Conservation (phyloP, 2,797 vertebrate genomes). For the Pantherophis alleghaniensis region DNA sequence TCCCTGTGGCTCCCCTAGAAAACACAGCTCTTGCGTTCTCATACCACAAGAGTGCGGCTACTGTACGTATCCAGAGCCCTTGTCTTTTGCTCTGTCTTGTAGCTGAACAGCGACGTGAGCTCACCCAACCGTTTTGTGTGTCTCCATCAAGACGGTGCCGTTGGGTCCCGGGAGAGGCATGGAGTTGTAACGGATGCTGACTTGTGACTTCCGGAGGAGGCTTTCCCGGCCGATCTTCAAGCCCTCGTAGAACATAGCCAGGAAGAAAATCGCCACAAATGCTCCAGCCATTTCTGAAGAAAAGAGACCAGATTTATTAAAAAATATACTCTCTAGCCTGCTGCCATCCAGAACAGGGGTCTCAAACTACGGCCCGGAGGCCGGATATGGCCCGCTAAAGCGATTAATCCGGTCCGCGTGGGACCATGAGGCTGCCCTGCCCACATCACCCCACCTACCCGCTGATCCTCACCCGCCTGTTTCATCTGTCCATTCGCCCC, state of each 20-base stretch:
- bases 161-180: slow-evolving; percentile 95
- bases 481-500: too few species aligned
- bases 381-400: too few species aligned
- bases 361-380: too few species aligned
- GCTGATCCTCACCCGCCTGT: too few species aligned
- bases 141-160: slow-evolving; percentile 94
- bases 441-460: too few species aligned
- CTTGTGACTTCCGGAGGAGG: slow-evolving; percentile 90
- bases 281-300: slow-evolving; percentile 90
- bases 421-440: too few species aligned
- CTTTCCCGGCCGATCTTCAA: slow-evolving; percentile 92
- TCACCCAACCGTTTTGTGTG: slow-evolving; percentile 97
- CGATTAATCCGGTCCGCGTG: too few species aligned
- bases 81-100: background rate
- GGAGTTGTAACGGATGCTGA: slow-evolving; percentile 97
- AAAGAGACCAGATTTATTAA: background rate
- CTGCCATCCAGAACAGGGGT: background rate
- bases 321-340: too few species aligned
- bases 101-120: slow-evolving; percentile 39
- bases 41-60: background rate
- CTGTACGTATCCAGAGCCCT: background rate
- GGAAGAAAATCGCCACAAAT: slow-evolving; percentile 88
- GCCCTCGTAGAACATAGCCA: slow-evolving; percentile 93
- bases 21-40: background rate
- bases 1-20: background rate